These are phyloP conservation scores for Aspidapion aeneum DNA, from an alignment of 2,888 invertebrate genomes.

Conservation along the genomic window DNA sequence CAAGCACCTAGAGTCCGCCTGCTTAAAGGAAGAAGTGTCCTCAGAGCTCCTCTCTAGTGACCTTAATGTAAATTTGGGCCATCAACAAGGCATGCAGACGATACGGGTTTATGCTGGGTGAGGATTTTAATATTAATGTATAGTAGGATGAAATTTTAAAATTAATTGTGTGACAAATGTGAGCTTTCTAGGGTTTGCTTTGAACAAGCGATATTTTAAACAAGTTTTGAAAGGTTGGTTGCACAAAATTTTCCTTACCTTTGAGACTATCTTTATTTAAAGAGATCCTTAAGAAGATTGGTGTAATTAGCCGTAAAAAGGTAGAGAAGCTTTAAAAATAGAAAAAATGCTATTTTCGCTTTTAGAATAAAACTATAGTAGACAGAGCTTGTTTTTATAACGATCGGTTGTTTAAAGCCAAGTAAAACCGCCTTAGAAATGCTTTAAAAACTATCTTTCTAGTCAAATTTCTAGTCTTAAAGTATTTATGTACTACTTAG, in stretches of 20 bases:
- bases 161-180: too few species aligned
- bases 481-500: neutral
- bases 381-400: neutral
- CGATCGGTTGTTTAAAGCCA: neutral
- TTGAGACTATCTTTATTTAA: too few species aligned
- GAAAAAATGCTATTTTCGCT: neutral
- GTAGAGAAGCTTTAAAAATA: neutral
- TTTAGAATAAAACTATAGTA: too few species aligned
- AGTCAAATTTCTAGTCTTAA: slow-evolving; percentile 34
- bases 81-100: too few species aligned
- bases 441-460: slow-evolving; percentile 22
- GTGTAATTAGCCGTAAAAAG: neutral
- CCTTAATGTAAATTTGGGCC: neutral
- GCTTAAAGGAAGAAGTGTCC: slow-evolving; percentile 60
- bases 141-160: too few species aligned
- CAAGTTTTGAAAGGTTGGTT: too few species aligned
- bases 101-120: slow-evolving; percentile 40
- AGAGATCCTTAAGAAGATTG: neutral
- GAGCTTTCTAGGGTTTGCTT: neutral
- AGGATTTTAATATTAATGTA: too few species aligned
- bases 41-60: neutral
- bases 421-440: neutral
- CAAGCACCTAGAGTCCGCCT: slow-evolving; percentile 91
- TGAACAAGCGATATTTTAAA: neutral
- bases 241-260: too few species aligned